Conservation (phyloP, 2,888 invertebrate species). For the Caenorhabditis sp. region DNA sequence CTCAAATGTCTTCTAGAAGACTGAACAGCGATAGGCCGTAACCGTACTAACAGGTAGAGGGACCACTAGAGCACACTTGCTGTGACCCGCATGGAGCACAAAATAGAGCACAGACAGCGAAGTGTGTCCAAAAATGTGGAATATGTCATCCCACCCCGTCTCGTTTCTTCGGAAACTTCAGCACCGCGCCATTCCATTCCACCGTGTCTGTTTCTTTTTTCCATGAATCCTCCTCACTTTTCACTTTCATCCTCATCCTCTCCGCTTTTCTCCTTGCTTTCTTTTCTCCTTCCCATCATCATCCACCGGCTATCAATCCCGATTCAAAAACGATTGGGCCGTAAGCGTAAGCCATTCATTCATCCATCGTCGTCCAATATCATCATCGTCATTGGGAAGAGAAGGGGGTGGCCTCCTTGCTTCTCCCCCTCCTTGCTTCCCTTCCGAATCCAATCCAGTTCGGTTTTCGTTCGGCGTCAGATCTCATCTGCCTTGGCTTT, state of each 20-base stretch:
- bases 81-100: no score
- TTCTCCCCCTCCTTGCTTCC: no score
- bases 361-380: constrained; percentile 38
- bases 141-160: constrained; percentile 14
- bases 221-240: constrained; percentile 53
- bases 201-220: constrained; percentile 17
- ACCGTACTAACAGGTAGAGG: background rate
- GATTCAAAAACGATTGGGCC: constrained; percentile 63
- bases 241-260: constrained; percentile 12
- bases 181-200: constrained; percentile 6
- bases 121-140: background rate
- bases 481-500: constrained; percentile 45
- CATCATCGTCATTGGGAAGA: constrained; percentile 42
- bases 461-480: constrained; percentile 54
- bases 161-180: constrained; percentile 27
- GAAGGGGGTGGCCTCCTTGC: constrained; percentile 17
- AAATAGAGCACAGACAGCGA: no score
- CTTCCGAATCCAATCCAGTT: constrained; percentile 54
- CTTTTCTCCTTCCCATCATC: background rate
- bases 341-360: constrained; percentile 39
- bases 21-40: no score
- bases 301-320: constrained; percentile 60
- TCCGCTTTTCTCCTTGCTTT: background rate
- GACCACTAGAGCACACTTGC: background rate
- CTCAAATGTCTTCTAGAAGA: no score